Conservation (phyloP, 2,113 vertebrate species). For the pig (Sus scrofa) region DNA sequence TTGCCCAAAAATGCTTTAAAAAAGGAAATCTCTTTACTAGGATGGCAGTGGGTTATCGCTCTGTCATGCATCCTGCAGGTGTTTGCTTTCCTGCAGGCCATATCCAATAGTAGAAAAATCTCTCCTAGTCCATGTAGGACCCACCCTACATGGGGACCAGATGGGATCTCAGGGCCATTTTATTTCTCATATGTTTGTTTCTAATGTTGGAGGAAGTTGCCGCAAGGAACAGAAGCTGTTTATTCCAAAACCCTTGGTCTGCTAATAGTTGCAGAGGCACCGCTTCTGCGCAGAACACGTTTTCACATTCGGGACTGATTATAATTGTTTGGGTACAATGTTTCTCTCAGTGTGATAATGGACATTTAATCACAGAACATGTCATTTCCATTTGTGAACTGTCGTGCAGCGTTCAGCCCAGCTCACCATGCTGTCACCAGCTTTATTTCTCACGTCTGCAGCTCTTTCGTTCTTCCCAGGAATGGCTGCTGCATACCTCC, state of each 20-base stretch:
- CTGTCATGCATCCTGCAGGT: background rate
- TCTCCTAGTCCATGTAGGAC: background rate
- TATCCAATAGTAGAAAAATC: background rate
- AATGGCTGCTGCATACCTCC: background rate
- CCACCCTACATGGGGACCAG: background rate
- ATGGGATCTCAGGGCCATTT: constrained; percentile 3
- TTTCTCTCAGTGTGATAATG: constrained; percentile 44
- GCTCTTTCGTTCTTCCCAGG: background rate
- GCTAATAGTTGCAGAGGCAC: constrained; percentile 15
- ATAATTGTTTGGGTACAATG: background rate
- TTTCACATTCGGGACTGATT: constrained; percentile 51
- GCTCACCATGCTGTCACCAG: background rate
- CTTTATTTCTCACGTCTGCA: background rate
- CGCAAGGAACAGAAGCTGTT: background rate
- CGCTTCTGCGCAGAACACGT: background rate
- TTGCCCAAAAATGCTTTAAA: background rate
- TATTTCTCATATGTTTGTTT: constrained; percentile 24
- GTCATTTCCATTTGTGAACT: constrained; percentile 30
- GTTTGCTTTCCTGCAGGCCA: background rate
- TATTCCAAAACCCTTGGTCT: constrained; percentile 37
- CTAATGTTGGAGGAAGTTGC: constrained; percentile 43
- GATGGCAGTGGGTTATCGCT: background rate
- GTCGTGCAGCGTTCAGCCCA: background rate
- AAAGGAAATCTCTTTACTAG: background rate
- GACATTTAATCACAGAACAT: constrained; percentile 60